phyloP scores from a whole-genome alignment of 2,888 invertebrate species.

The Drosophila suboccidentalis region DNA sequence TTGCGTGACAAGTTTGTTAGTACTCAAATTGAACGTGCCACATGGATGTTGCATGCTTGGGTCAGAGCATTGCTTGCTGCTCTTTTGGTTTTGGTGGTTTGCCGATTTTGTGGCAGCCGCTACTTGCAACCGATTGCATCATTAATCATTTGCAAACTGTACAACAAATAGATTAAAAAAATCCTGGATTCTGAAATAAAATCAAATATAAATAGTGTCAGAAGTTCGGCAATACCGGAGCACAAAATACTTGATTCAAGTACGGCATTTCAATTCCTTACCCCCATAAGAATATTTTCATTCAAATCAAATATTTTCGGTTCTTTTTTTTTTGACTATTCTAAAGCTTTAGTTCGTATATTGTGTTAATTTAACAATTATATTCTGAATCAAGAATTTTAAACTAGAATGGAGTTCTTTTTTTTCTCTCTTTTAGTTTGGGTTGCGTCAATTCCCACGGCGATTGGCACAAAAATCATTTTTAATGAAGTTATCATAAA shows the following conservation, averaged over 20 bases:
- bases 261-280: too few species aligned
- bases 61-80: constrained; percentile 29
- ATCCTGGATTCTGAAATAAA: too few species aligned
- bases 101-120: constrained; percentile 16
- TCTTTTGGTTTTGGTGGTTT: constrained; percentile 22
- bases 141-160: constrained; percentile 48
- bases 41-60: constrained; percentile 31
- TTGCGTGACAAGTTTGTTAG: constrained; percentile 82
- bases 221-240: too few species aligned
- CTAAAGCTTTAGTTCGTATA: too few species aligned
- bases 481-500: constrained; percentile 80
- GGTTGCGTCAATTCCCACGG: constrained; percentile 60
- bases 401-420: too few species aligned
- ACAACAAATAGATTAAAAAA: constrained; percentile 2
- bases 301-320: too few species aligned
- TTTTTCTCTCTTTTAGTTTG: neutral
- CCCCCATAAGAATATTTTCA: too few species aligned
- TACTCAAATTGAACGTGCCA: constrained; percentile 58
- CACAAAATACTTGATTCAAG: too few species aligned
- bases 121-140: constrained; percentile 25
- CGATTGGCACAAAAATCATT: constrained; percentile 51
- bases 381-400: too few species aligned
- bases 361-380: too few species aligned
- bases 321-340: too few species aligned
- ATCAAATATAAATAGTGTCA: too few species aligned